Base-by-base conservation (phyloP, 1,140 invertebrate species). In the Drosophila kurseongensis region DNA sequence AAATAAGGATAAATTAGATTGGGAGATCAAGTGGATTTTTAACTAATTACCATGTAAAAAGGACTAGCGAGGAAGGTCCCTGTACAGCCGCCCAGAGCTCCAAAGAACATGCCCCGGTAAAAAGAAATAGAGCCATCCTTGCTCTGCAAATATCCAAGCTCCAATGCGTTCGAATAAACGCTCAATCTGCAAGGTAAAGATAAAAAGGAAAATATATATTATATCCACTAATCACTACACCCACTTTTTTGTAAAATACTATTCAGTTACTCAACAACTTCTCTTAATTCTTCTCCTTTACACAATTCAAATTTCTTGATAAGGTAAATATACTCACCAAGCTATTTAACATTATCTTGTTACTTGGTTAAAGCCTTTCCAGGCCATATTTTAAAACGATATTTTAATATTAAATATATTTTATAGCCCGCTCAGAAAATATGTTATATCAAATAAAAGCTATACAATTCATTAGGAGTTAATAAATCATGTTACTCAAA, bases 31-130 rank as follows among this genome's bases (percentile, higher is more conserved):
- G 1, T 4, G 41, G 5, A 14, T 14, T 16, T 10, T 0, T 16
- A 8, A 32, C 12, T 7, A 67, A 29, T 65, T 12, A 67, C 65
- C 65, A 67, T 65, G 32, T 66, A 67, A 5, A 67, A 65, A 0
- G 61, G 61, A 35, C 61, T 65, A 12, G n/a, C 29, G 0, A 60
- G 1, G 12, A 23, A 45, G 6, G 61, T 45, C 0, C 61, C 61
- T 0, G 8, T 36, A 10, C 10, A 16, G 2, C 63, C 63, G 12
- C 45, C 63, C n/a, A 50, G 1, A 5, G 63, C 58, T 5, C 63
- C 63, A 29, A 47, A 63, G 7, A 67, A 35, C 63, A 67, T 41
- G 1, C 59, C 63, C 10, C 45, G 13, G 10, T 36, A 36, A 18
- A 68, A 44, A 14, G n/a, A 10, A 13, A 68, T 16, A 0, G 32